Evolutionary conservation across 2,888 invertebrate genomes (phyloP).

Genomic region (Oeneis ivallda): DNA sequence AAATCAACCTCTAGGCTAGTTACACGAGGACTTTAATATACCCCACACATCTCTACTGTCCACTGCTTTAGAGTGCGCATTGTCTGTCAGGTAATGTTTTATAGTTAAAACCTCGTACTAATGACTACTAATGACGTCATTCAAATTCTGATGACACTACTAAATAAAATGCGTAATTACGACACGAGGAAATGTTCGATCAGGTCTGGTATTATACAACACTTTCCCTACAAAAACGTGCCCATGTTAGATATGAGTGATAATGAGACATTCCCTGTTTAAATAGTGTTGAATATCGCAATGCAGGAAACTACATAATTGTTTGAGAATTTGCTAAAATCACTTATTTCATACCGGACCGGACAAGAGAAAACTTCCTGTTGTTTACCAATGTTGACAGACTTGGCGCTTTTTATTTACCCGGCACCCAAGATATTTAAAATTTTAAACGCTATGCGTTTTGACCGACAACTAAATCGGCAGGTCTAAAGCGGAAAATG

Average conservation of each 20-base stretch:
- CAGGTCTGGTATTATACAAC: neutral
- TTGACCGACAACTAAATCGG: too few species aligned
- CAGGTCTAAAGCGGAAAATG: too few species aligned
- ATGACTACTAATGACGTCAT: neutral
- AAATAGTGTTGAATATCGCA: neutral
- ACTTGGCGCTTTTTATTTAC: neutral
- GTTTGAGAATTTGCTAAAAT: neutral
- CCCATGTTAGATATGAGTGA: neutral
- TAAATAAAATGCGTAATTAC: neutral
- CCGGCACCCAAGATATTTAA: neutral
- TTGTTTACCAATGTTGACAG: neutral
- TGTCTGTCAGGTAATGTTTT: too few species aligned
- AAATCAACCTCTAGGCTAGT: too few species aligned
- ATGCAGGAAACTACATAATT: neutral
- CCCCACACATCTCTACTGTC: too few species aligned
- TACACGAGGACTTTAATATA: too few species aligned
- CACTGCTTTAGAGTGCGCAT: too few species aligned
- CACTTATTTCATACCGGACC: slow-evolving; percentile 1
- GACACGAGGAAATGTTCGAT: neutral
- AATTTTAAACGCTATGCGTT: neutral
- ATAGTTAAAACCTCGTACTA: too few species aligned
- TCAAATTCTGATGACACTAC: neutral
- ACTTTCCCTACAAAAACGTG: slow-evolving; percentile 1
- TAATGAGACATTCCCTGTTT: neutral
- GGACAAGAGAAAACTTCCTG: slow-evolving; percentile 3